Conservation (phyloP, 2,113 vertebrate species). For the Piaya cayana region DNA sequence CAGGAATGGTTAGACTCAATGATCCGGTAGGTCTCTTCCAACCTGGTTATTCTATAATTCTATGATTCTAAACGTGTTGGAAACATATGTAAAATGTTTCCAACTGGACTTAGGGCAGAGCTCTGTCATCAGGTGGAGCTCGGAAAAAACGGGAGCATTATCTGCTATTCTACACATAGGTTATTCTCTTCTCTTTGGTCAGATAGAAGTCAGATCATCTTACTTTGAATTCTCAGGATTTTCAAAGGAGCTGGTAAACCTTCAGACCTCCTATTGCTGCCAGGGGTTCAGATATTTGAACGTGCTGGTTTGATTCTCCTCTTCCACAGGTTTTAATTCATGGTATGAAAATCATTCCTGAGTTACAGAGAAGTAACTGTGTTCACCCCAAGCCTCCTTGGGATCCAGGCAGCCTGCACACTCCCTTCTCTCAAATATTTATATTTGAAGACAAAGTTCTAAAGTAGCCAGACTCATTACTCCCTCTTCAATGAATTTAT, state of each 20-base stretch:
- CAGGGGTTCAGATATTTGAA: neutral
- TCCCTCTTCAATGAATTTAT: neutral
- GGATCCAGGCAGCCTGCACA: neutral
- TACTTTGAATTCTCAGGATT: neutral
- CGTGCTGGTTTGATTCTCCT: neutral
- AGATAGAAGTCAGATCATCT: neutral
- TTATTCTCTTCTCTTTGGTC: neutral
- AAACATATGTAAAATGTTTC: neutral
- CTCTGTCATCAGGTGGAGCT: neutral
- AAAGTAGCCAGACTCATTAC: neutral
- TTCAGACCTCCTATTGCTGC: neutral
- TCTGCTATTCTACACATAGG: neutral
- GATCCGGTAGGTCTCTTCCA: too few species aligned
- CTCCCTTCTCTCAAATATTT: neutral
- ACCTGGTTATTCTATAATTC: too few species aligned
- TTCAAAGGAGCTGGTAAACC: neutral
- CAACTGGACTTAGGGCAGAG: neutral
- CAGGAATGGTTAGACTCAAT: too few species aligned
- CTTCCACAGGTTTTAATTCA: neutral
- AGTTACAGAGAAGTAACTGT: neutral
- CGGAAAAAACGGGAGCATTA: neutral
- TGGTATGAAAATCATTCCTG: neutral
- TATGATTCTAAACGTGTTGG: too few species aligned
- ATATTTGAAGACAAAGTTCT: neutral
- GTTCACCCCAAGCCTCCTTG: neutral